Evolutionary conservation across 1,140 invertebrate species (phyloP), one percentile per base, ranked within the genome.

Genomic region (Arion vulgaris): DNA sequence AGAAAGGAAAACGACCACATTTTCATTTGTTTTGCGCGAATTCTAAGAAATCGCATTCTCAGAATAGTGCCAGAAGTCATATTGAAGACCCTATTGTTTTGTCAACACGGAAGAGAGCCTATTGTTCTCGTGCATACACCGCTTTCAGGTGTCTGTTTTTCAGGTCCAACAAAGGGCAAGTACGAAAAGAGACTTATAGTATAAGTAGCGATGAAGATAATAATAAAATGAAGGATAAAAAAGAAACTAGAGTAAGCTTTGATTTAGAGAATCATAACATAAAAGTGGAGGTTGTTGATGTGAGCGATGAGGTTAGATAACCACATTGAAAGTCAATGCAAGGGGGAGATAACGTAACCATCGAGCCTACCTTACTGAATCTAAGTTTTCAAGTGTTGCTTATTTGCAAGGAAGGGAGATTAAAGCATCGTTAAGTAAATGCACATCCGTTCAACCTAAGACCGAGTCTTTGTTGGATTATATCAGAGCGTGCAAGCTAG

Each of bases 121-220:
- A 86, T 69, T 86, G 85, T 41, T 82, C 84, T 5, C 45, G 86
- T 13, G 87, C 87, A 4, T 86, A 86, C 86, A 85, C 74, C 81
- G 87, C 85, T 39, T 83, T 88, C 32, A 88, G 85, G 77, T 88
- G 85, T 76, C 74, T 88, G 45, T 88, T 88, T 73, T 80, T 84
- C 51, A 69, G 81, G 36, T 82, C 81, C 1, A 85, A 74, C 68
- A 79, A 82, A 53, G 75, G 81, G 38, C 76, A 72, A 39, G 72
- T 77, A 32, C 83, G 72, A 36, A 28, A 62, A 26, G 84, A 85
- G 11, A 85, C 84, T 1, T 53, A 82, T 57, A 85, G 84, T 49
- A 75, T 49, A 1, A 85, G 81, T 71, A 85, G 84, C n/a, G 68
- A 85, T 34, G 84, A 85, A 7, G 69, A 84, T 19, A 32, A n/a